phyloP scores from a whole-genome alignment of 2,888 invertebrate species.

The Agonopterix arenella region DNA sequence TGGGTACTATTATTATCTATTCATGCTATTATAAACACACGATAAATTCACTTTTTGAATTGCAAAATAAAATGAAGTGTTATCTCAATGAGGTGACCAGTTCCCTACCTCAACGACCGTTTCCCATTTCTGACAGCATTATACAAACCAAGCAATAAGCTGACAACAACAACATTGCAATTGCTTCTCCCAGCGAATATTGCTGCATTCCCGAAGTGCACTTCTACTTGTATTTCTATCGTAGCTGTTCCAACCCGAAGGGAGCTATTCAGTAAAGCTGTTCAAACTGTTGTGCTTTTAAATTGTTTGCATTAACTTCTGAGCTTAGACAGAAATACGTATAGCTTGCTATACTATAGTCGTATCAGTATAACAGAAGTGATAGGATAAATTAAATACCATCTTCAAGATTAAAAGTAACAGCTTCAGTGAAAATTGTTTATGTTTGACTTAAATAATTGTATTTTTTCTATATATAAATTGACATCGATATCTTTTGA shows the following conservation, averaged over 20 bases:
- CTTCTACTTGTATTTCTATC: not conserved
- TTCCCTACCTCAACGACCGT: not conserved
- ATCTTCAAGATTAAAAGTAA: no score
- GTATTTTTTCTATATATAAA: no score
- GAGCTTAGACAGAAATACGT: not conserved
- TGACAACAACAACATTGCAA: conserved; percentile 1
- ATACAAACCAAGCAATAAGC: not conserved
- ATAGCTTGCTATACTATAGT: not conserved
- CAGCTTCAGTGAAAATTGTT: no score
- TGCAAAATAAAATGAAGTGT: not conserved
- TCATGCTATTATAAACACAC: not conserved
- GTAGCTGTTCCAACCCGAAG: not conserved
- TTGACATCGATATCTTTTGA: no score
- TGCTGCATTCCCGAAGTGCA: not conserved
- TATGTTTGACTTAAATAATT: no score
- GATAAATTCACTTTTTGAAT: not conserved
- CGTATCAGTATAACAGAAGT: no score
- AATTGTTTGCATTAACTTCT: not conserved
- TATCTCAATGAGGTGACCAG: not conserved
- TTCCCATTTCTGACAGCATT: not conserved
- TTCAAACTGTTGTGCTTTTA: not conserved
- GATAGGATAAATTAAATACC: no score
- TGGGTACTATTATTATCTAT: no score
- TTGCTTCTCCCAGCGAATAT: conserved; percentile 1
- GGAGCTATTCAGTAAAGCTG: not conserved